Evolutionary conservation across 2,113 vertebrate genomes (phyloP).

Genomic region (Enhydra lutris): DNA sequence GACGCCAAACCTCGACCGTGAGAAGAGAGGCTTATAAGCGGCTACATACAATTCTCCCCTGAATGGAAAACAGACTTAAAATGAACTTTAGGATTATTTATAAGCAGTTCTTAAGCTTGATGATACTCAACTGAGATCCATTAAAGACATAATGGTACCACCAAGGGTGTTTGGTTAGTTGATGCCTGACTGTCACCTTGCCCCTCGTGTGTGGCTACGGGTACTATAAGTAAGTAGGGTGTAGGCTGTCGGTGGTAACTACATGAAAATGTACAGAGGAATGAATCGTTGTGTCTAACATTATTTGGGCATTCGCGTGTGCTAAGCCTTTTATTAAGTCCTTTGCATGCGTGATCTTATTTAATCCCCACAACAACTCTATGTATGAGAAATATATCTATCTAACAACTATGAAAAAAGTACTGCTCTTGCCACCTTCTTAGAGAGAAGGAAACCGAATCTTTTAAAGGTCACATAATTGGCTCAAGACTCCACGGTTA

Average conservation of each 20-base stretch:
- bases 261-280: neutral
- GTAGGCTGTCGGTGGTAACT: neutral
- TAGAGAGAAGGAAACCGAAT: neutral
- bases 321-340: neutral
- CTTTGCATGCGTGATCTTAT: neutral
- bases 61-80: neutral
- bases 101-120: slow-evolving; percentile 2
- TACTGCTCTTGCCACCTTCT: neutral
- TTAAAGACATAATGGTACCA: neutral
- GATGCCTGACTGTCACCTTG: neutral
- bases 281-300: neutral
- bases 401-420: neutral
- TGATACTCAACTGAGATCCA: slow-evolving; percentile 9
- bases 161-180: neutral
- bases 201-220: neutral
- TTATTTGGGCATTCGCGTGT: neutral
- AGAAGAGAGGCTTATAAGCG: slow-evolving; percentile 53
- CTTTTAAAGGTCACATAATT: slow-evolving; percentile 1
- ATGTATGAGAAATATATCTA: neutral
- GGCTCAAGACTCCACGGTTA: neutral
- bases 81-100: neutral
- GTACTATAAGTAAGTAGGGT: neutral
- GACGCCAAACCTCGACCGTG: slow-evolving; percentile 52
- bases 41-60: slow-evolving; percentile 35
- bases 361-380: neutral